Evolutionary conservation across 2,113 vertebrate genomes (phyloP).

Genomic region (Mustela nigripes): DNA sequence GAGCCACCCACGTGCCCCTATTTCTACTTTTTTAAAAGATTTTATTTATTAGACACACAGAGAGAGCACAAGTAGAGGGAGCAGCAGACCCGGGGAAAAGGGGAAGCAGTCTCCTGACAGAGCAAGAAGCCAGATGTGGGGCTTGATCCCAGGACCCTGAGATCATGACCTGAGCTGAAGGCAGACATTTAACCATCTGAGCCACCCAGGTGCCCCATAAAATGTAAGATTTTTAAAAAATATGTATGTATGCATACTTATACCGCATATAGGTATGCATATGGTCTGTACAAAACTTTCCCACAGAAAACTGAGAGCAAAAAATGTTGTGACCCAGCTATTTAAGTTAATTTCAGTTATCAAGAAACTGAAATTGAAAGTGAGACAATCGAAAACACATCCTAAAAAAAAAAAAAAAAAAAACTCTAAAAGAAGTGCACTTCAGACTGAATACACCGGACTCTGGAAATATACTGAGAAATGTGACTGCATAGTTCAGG

Average conservation of each 20-base stretch:
- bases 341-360: not conserved
- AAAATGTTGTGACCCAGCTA: not conserved
- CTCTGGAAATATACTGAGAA: conserved; percentile 33
- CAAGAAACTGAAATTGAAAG: conserved; percentile 22
- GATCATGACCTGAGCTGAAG: too few species aligned
- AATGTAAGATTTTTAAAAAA: not conserved
- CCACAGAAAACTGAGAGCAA: not conserved
- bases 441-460: not conserved
- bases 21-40: not conserved
- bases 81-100: too few species aligned
- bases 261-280: not conserved
- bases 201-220: not conserved
- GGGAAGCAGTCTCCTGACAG: too few species aligned
- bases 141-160: too few species aligned
- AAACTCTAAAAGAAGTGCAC: not conserved
- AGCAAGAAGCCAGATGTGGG: too few species aligned
- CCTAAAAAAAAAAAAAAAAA: not conserved
- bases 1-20: too few species aligned
- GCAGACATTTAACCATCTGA: too few species aligned
- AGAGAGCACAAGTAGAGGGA: too few species aligned
- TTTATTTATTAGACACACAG: too few species aligned
- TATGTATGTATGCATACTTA: not conserved
- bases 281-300: not conserved
- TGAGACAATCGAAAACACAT: conserved; percentile 3
- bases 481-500: not conserved